phyloP scores from a whole-genome alignment of 2,888 invertebrate genomes.

The Epinotia demarniana region DNA sequence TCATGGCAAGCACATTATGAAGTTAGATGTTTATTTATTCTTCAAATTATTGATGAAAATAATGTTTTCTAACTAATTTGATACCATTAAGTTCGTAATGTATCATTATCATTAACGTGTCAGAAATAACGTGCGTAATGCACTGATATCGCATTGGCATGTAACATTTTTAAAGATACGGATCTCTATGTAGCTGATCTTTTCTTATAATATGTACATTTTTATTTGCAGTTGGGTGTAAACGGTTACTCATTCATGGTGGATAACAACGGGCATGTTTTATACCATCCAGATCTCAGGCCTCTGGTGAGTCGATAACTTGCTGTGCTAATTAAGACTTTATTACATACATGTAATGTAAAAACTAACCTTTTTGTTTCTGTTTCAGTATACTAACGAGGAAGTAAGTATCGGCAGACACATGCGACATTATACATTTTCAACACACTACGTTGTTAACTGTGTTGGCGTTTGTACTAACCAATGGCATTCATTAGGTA shows the following conservation, averaged over 20 bases:
- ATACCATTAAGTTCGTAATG: too few species aligned
- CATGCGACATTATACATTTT: background rate
- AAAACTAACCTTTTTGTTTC: conserved; percentile 47
- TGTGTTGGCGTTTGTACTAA: too few species aligned
- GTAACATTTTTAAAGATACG: background rate
- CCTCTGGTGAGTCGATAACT: conserved; percentile 88
- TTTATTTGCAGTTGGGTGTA: conserved; percentile 91
- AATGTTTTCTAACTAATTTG: too few species aligned
- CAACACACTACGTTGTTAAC: background rate
- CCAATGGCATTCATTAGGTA: too few species aligned
- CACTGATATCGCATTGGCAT: background rate
- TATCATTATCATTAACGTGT: too few species aligned
- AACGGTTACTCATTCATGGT: conserved; percentile 98
- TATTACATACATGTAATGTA: background rate
- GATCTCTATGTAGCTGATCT: background rate
- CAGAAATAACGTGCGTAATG: too few species aligned
- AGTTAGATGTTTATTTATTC: too few species aligned
- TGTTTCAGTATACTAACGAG: conserved; percentile 85
- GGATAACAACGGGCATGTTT: conserved; percentile 98
- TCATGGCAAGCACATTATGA: too few species aligned
- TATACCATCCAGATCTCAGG: conserved; percentile 97
- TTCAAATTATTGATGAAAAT: too few species aligned
- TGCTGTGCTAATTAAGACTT: background rate
- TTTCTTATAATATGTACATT: conserved; percentile 25
- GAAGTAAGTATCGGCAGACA: conserved; percentile 70